Evolutionary conservation across 1,140 invertebrate genomes (phyloP).

Genomic region (Plutomurus gul): DNA sequence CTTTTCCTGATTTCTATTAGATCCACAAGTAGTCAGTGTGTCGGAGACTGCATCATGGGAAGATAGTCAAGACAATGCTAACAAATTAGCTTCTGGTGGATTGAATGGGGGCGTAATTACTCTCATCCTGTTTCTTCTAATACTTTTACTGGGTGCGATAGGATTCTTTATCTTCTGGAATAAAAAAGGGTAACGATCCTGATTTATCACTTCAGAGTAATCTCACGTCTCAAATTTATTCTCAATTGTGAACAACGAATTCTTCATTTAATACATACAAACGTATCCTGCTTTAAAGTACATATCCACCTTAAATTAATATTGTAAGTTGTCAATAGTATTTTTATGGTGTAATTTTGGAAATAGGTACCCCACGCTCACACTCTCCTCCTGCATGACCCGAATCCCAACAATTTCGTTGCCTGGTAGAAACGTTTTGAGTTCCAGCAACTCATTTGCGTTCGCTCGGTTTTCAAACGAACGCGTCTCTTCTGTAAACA

Average conservation of each 20-base stretch:
- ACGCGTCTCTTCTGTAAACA: slow-evolving; percentile 47
- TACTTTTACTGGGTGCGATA: slow-evolving; percentile 34
- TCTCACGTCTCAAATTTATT: not conserved
- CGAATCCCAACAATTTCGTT: not conserved
- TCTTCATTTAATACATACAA: too few species aligned
- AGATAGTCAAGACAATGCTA: not conserved
- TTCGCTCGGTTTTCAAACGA: slow-evolving; percentile 52
- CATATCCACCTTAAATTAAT: too few species aligned
- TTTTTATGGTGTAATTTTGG: not conserved
- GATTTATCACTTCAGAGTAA: not conserved
- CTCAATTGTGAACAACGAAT: not conserved
- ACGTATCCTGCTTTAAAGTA: too few species aligned
- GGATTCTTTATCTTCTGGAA: slow-evolving; percentile 46
- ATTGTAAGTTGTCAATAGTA: not conserved
- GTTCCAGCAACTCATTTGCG: slow-evolving; percentile 40
- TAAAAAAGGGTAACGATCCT: slow-evolving; percentile 28
- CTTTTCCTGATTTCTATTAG: slow-evolving; percentile 14
- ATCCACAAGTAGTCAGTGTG: slow-evolving; percentile 33
- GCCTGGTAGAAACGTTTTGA: not conserved
- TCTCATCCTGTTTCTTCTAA: slow-evolving; percentile 39
- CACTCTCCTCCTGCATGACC: not conserved
- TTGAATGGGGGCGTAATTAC: slow-evolving; percentile 35
- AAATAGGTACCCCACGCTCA: not conserved
- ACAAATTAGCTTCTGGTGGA: slow-evolving; percentile 3
- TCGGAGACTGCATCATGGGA: slow-evolving; percentile 38